These are phyloP conservation scores for Casuarius casuarius DNA, from an alignment of 2,113 vertebrate species.

Conservation along the genomic window DNA sequence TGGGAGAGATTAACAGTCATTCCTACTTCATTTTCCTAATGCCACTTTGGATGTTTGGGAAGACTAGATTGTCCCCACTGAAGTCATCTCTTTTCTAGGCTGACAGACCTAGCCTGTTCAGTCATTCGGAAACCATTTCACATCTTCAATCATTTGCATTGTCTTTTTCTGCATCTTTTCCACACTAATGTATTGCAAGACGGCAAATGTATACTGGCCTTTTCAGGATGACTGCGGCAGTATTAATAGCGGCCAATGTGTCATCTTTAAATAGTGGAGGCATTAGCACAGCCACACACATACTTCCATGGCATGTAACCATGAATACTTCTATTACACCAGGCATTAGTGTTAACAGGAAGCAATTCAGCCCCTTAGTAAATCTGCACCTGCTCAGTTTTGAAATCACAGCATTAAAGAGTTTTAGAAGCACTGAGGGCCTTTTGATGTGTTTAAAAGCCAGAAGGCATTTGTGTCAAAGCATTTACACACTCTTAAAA, in stretches of 20 bases:
- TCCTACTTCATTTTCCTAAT: neutral
- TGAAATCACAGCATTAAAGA: neutral
- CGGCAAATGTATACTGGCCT: neutral
- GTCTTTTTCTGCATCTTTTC: neutral
- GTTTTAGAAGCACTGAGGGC: neutral
- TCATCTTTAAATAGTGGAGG: neutral
- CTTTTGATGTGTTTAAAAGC: neutral
- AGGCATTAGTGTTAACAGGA: neutral
- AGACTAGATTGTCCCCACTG: neutral
- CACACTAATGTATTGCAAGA: neutral
- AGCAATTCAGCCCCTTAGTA: neutral
- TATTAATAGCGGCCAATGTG: neutral
- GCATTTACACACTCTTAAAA: neutral
- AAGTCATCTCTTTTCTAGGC: neutral
- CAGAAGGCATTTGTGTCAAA: neutral
- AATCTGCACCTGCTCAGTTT: neutral
- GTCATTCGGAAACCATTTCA: neutral
- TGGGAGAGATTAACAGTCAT: neutral
- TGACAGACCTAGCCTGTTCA: neutral
- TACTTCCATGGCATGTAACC: neutral
- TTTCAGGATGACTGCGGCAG: neutral
- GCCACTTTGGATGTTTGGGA: neutral
- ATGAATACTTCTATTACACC: neutral
- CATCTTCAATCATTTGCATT: neutral
- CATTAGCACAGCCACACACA: neutral